phyloP scores from a whole-genome alignment of 1,140 invertebrate species.

The Wasmannia auropunctata region DNA sequence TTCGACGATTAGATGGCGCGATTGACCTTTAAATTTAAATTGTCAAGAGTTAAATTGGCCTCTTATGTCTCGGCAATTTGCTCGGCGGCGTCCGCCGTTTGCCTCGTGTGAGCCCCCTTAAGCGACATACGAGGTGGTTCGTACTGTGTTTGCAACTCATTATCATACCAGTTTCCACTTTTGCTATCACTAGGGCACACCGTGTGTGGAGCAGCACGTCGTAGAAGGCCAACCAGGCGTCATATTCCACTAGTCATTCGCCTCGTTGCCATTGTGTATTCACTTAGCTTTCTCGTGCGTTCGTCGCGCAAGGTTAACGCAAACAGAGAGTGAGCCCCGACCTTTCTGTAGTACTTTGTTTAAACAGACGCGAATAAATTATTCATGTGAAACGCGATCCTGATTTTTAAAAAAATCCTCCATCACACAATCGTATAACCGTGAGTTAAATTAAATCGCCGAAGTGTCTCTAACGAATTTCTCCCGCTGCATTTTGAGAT shows the following conservation, averaged over 20 bases:
- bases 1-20: constrained; percentile 7
- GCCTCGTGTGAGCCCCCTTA: constrained; percentile 7
- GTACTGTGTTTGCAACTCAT: constrained; percentile 54
- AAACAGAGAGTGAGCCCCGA: constrained; percentile 8
- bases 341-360: constrained; percentile 31
- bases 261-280: constrained; percentile 40
- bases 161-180: constrained; percentile 59
- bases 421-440: too few relatives aligned
- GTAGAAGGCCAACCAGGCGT: constrained; percentile 44
- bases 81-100: constrained; percentile 1
- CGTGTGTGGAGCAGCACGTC: not conserved
- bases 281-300: constrained; percentile 29
- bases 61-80: constrained; percentile 8
- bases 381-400: constrained; percentile 18
- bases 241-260: constrained; percentile 50
- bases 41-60: constrained; percentile 13
- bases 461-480: not conserved
- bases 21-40: constrained; percentile 44
- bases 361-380: constrained; percentile 31
- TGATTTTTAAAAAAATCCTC: not conserved
- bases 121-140: constrained; percentile 31
- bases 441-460: not conserved
- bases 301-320: constrained; percentile 49
- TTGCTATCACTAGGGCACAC: constrained; percentile 47
- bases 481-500: not conserved